A percentile compares a stretch with the other conserved stretches of the same genome.
These are phyloP conservation scores for Etia nguti DNA, from an alignment of 2,113 vertebrate genomes.

Conservation along the genomic window DNA sequence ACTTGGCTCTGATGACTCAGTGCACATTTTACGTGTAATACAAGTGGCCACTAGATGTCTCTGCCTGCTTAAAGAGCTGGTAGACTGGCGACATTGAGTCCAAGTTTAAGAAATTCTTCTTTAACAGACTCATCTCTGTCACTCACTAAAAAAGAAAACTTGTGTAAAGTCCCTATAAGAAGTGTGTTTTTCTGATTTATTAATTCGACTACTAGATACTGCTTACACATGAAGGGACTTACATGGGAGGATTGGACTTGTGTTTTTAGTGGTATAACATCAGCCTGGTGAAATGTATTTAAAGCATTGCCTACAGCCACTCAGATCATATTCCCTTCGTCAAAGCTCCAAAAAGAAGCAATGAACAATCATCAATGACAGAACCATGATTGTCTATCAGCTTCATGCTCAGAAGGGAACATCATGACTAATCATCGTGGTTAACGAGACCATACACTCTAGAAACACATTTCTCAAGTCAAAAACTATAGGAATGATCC, in stretches of 20 bases:
- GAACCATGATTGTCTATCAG: accelerated
- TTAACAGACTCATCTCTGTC: neutral
- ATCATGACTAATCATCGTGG: accelerated
- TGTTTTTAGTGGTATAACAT: neutral
- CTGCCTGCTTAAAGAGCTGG: neutral
- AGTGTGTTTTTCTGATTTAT: accelerated
- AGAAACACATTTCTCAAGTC: neutral
- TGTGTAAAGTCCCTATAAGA: neutral
- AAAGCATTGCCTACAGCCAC: neutral
- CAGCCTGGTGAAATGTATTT: too few species aligned
- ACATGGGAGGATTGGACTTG: neutral
- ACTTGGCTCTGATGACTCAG: neutral
- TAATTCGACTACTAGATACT: neutral
- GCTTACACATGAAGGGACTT: accelerated
- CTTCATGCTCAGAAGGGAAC: neutral
- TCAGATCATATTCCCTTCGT: neutral
- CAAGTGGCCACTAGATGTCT: too few species aligned
- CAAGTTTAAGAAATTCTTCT: neutral
- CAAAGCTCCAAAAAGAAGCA: neutral
- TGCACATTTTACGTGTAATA: too few species aligned
- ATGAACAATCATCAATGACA: neutral
- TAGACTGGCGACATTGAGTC: neutral
- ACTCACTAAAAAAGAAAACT: neutral
- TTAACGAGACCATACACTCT: neutral
- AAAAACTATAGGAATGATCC: neutral